Evolutionary conservation across 1,140 invertebrate species (phyloP).

Genomic region (Chlorops oryzae): DNA sequence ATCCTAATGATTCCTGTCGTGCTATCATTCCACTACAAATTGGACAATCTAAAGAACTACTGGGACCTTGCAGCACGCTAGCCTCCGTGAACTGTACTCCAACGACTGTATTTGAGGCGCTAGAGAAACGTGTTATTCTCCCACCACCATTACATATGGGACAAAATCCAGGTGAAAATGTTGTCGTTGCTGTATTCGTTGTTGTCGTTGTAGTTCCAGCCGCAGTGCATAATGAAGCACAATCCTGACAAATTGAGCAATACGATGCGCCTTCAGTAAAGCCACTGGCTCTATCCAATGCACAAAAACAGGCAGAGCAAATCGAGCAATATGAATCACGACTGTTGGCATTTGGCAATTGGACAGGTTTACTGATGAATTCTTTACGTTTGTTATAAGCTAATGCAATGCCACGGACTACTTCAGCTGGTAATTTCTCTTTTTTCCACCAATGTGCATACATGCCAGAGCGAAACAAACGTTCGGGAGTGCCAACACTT

Average conservation of each 20-base stretch:
- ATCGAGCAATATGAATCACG: conserved; percentile 28
- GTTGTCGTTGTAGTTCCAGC: conserved; percentile 18
- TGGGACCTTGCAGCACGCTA: conserved; percentile 1
- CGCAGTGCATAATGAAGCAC: conserved; percentile 13
- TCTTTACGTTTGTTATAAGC: conserved; percentile 40
- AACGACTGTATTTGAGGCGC: neutral
- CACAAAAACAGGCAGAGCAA: conserved; percentile 27
- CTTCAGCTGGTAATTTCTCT: conserved; percentile 65
- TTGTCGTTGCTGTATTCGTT: conserved; percentile 37
- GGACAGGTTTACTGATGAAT: too few species aligned
- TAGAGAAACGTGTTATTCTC: conserved; percentile 1
- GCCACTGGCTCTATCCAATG: conserved; percentile 29
- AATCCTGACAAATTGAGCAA: conserved; percentile 38
- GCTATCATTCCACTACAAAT: conserved; percentile 23
- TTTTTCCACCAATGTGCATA: conserved; percentile 91
- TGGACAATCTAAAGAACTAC: conserved; percentile 27
- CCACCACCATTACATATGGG: conserved; percentile 32
- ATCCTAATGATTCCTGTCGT: conserved; percentile 4
- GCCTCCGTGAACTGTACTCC: neutral
- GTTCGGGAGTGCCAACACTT: too few species aligned
- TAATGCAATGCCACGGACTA: conserved; percentile 53
- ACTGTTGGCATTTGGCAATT: conserved; percentile 13
- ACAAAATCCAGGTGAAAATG: conserved; percentile 24
- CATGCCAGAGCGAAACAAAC: conserved; percentile 71
- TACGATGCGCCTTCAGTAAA: conserved; percentile 38